Percentiles rank a stretch among this genome's conserved stretches.
These are phyloP conservation scores for Arctopsyche grandis DNA, from an alignment of 1,140 invertebrate genomes.

Conservation along the genomic window DNA sequence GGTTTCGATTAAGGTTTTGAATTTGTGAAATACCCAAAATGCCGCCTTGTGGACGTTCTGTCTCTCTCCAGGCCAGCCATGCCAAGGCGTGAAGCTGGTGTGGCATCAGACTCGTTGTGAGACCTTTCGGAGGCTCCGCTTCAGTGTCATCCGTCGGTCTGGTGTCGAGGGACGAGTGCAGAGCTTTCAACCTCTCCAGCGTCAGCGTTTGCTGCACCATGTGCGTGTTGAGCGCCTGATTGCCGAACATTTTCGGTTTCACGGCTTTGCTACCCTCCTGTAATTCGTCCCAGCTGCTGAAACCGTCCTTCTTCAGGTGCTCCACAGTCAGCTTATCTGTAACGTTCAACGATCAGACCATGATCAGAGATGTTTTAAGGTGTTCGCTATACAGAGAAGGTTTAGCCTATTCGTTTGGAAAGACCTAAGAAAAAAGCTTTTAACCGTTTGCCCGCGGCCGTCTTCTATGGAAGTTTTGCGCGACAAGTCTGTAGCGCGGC, in stretches of 20 bases:
- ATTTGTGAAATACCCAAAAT: constrained; percentile 63
- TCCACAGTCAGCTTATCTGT: constrained; percentile 18
- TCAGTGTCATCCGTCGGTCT: constrained; percentile 71
- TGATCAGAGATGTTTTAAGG: neutral
- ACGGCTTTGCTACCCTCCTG: constrained; percentile 64
- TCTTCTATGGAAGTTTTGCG: no score
- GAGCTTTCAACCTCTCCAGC: constrained; percentile 74
- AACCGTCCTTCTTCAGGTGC: constrained; percentile 43
- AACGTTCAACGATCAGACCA: neutral
- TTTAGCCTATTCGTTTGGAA: no score
- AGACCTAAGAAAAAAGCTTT: no score
- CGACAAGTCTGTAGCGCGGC: no score
- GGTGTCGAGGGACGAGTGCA: constrained; percentile 77
- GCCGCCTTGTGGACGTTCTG: constrained; percentile 83
- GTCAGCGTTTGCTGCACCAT: constrained; percentile 74
- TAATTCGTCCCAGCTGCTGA: constrained; percentile 64
- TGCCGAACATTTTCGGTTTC: constrained; percentile 67
- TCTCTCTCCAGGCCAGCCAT: constrained; percentile 91
- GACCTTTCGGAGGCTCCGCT: constrained; percentile 71
- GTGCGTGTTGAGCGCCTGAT: constrained; percentile 70
- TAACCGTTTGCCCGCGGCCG: no score
- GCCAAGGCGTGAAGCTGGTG: constrained; percentile 89
- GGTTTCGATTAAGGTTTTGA: no score
- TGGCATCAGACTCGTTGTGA: constrained; percentile 79
- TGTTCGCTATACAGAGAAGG: no score